Evolutionary conservation across 2,888 invertebrate genomes (phyloP).

Genomic region (Ligdia adustata): DNA sequence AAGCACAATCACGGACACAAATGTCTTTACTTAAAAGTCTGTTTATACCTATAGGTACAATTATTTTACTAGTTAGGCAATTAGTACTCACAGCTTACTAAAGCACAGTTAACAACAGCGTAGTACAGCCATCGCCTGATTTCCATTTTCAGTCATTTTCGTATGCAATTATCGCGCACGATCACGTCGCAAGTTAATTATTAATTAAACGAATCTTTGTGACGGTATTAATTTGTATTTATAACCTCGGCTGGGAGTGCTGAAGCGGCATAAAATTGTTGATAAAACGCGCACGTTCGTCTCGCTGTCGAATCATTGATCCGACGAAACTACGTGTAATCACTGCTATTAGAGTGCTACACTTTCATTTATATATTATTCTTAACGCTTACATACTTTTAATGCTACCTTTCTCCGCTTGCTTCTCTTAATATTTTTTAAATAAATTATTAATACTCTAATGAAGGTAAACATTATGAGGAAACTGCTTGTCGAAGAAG

Average conservation of each 20-base stretch:
- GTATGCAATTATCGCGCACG: conserved; percentile 39
- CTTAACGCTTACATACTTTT: too few species aligned
- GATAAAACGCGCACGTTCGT: conserved; percentile 30
- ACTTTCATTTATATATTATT: too few species aligned
- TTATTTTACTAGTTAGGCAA: too few species aligned
- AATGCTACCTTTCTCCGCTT: too few species aligned
- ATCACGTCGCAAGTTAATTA: conserved; percentile 41
- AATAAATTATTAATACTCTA: too few species aligned
- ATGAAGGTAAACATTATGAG: too few species aligned
- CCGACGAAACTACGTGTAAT: too few species aligned
- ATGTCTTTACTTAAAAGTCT: too few species aligned
- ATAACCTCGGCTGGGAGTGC: conserved; percentile 40
- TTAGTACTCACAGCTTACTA: conserved; percentile 53
- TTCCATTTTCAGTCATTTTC: conserved; percentile 78
- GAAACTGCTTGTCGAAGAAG: too few species aligned
- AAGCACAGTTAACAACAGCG: conserved; percentile 57
- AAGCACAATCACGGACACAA: too few species aligned
- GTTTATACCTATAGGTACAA: too few species aligned
- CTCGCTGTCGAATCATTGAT: conserved; percentile 17
- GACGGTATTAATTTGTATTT: conserved; percentile 47
- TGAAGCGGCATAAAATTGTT: conserved; percentile 31
- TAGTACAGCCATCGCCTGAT: conserved; percentile 55
- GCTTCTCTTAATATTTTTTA: too few species aligned
- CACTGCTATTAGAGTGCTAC: conserved; percentile 2
- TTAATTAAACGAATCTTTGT: conserved; percentile 42